phyloP scores from a whole-genome alignment of 2,113 vertebrate genomes.

The Cervus canadensis region DNA sequence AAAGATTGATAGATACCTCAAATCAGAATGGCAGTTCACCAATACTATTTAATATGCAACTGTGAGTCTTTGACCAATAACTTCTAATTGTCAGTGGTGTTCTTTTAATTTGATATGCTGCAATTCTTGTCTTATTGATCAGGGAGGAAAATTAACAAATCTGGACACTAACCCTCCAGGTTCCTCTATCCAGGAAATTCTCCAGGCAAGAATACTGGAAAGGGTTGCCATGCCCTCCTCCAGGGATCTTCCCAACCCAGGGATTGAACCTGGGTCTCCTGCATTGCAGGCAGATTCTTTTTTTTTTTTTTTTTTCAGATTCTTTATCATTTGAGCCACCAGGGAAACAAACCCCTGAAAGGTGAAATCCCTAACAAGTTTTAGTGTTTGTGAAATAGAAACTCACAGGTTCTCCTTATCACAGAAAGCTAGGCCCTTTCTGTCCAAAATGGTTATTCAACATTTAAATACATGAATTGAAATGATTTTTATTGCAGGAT shows the following conservation, averaged over 20 bases:
- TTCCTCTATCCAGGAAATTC: neutral
- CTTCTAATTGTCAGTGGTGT: neutral
- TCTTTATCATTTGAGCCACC: neutral
- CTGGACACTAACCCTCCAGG: neutral
- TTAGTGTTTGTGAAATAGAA: neutral
- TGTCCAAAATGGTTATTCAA: neutral
- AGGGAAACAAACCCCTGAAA: neutral
- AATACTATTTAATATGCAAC: neutral
- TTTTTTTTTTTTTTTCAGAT: neutral
- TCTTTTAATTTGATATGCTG: neutral
- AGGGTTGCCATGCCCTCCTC: neutral
- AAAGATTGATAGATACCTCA: neutral
- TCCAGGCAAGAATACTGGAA: neutral
- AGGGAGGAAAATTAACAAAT: neutral
- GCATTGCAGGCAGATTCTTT: neutral
- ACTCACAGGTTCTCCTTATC: neutral
- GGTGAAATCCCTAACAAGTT: neutral
- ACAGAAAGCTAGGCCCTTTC: neutral
- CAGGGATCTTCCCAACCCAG: neutral
- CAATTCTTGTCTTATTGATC: neutral
- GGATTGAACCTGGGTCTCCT: neutral
- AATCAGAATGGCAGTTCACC: neutral
- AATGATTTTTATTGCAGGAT: neutral
- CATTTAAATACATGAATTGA: neutral
- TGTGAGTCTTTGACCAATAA: neutral